Evolutionary conservation across 1,140 invertebrate genomes (phyloP).

Genomic region (Lucilia cuprina): DNA sequence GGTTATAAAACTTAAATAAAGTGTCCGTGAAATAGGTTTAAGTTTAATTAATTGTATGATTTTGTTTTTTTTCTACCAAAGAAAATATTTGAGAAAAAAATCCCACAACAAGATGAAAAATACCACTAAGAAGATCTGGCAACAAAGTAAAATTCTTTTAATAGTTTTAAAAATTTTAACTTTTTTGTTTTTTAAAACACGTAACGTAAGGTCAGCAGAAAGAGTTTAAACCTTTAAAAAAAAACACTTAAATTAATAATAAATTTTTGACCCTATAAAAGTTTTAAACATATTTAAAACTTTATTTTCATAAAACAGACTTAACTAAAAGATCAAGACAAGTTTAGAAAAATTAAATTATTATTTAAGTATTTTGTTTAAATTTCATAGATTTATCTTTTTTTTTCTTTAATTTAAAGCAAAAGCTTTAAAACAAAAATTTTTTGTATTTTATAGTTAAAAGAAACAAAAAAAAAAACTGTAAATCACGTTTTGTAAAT

Average conservation of each 20-base stretch:
- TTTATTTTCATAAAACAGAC: not conserved
- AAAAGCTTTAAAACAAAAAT: not conserved
- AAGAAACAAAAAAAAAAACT: not conserved
- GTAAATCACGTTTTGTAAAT: slow-evolving; percentile 20
- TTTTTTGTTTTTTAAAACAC: not conserved
- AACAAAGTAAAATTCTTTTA: not conserved
- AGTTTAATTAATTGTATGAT: slow-evolving; percentile 30
- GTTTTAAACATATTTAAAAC: not conserved
- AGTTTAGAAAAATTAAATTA: not conserved
- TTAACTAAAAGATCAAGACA: not conserved
- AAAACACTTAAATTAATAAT: not conserved
- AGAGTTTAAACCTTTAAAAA: not conserved
- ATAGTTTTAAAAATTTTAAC: no score
- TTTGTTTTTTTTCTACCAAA: not conserved
- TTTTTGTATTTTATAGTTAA: not conserved
- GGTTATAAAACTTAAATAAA: slow-evolving; percentile 32
- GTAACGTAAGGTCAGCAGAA: not conserved
- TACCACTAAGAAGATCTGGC: not conserved
- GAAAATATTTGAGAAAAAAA: not conserved
- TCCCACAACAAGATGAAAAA: not conserved
- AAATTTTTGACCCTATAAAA: not conserved
- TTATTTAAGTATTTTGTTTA: not conserved
- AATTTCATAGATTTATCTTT: not conserved
- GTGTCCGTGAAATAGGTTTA: slow-evolving; percentile 29
- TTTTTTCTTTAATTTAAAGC: not conserved